These are phyloP conservation scores for Hypena proboscidalis DNA, from an alignment of 2,888 invertebrate species.

Conservation along the genomic window DNA sequence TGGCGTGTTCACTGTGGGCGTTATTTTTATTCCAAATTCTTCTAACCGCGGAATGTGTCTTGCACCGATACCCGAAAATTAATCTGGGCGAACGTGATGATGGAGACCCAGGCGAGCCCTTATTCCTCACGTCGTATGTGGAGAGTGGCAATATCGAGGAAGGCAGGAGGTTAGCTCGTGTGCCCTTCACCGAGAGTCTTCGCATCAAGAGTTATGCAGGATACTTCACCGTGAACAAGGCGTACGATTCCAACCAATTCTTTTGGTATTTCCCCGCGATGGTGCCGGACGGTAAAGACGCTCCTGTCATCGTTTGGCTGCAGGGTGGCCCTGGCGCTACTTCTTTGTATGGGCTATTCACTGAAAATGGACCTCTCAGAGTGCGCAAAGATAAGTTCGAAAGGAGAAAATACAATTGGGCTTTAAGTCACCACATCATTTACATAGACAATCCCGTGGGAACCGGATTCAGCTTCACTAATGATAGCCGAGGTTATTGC, in stretches of 20 bases:
- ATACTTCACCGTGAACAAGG: conserved; percentile 93
- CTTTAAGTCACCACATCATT: conserved; percentile 90
- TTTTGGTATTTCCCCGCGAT: conserved; percentile 96
- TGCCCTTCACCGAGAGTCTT: conserved; percentile 85
- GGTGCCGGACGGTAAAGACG: conserved; percentile 75
- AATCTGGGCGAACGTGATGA: conserved; percentile 59
- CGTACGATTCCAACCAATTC: conserved; percentile 92
- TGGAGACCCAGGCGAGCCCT: conserved; percentile 83
- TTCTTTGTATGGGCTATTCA: conserved; percentile 92
- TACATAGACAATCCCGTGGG: conserved; percentile 98
- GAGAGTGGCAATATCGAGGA: conserved; percentile 89
- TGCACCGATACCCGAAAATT: conserved; percentile 69
- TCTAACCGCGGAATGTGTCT: conserved; percentile 53
- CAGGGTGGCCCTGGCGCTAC: conserved; percentile 95
- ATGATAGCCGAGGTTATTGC: conserved; percentile 90
- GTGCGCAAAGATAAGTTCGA: conserved; percentile 71
- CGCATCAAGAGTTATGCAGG: conserved; percentile 90
- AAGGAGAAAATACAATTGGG: conserved; percentile 92
- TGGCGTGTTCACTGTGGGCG: conserved; percentile 51
- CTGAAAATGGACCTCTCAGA: conserved; percentile 91
- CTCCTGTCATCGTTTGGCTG: conserved; percentile 93
- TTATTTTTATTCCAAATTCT: conserved; percentile 50
- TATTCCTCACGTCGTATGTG: conserved; percentile 91
- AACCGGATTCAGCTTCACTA: conserved; percentile 96
- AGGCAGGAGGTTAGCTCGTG: conserved; percentile 84